phyloP scores from a whole-genome alignment of 2,797 vertebrate species.

The Spinus pinus region DNA sequence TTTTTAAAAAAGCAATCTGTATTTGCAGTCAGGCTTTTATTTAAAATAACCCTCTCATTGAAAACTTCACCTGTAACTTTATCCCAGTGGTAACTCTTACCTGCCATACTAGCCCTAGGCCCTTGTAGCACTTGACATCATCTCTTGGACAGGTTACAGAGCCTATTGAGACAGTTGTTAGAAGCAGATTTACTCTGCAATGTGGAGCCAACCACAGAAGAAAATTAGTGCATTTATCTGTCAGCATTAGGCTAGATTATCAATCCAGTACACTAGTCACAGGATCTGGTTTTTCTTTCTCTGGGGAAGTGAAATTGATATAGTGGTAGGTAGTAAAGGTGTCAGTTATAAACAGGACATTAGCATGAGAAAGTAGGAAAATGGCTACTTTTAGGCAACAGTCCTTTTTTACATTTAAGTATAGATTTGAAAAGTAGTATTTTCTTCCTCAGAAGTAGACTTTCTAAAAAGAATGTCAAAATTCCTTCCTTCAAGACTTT shows the following conservation, averaged over 20 bases:
- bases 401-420: slow-evolving; percentile 43
- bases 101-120: slow-evolving; percentile 78
- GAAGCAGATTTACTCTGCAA: slow-evolving; percentile 84
- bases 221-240: slow-evolving; percentile 99
- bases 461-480: slow-evolving; percentile 2
- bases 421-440: slow-evolving; percentile 57
- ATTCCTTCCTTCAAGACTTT: slow-evolving; percentile 10
- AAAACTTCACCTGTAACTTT: slow-evolving; percentile 79
- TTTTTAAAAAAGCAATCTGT: slow-evolving; percentile 53
- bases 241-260: slow-evolving; percentile 97
- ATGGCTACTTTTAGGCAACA: slow-evolving; percentile 69
- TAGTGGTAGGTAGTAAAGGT: slow-evolving; percentile 88
- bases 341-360: slow-evolving; percentile 92
- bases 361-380: slow-evolving; percentile 86
- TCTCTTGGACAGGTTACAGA: slow-evolving; percentile 83
- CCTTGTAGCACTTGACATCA: slow-evolving; percentile 85
- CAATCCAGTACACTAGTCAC: slow-evolving; percentile 89
- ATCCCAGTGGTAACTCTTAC: slow-evolving; percentile 80
- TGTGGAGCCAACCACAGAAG: slow-evolving; percentile 87
- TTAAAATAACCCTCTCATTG: slow-evolving; percentile 80
- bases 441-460: background rate
- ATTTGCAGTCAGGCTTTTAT: slow-evolving; percentile 73
- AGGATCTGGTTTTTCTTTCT: slow-evolving; percentile 87
- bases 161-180: slow-evolving; percentile 82
- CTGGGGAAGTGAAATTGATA: slow-evolving; percentile 88